Conservation (phyloP, 2,113 vertebrate genomes). For the Elgaria multicarinata region DNA sequence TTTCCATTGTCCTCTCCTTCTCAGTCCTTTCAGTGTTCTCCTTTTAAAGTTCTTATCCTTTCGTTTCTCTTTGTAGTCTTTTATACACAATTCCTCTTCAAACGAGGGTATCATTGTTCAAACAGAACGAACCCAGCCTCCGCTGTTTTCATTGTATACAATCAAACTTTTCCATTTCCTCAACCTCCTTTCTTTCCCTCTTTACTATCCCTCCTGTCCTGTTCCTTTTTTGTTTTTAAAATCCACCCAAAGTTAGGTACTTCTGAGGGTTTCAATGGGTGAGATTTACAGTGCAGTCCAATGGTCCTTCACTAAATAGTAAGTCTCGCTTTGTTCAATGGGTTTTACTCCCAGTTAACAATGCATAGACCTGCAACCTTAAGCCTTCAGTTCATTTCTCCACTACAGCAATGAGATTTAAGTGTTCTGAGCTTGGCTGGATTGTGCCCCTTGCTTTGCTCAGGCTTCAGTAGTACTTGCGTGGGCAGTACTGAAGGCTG, state of each 20-base stretch:
- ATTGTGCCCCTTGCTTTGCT: not conserved
- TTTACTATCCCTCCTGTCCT: not conserved
- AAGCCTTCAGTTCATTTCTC: no score
- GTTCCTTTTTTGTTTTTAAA: not conserved
- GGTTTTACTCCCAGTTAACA: no score
- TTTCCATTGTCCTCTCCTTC: not conserved
- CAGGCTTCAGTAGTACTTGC: no score
- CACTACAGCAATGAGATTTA: not conserved
- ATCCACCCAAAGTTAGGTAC: not conserved
- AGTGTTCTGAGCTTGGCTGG: no score
- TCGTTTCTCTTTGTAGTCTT: not conserved
- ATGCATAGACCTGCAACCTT: not conserved
- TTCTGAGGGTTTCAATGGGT: not conserved
- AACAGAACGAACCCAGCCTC: constrained; percentile 1
- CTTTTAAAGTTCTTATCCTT: not conserved
- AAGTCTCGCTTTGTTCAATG: no score
- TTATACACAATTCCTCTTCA: not conserved
- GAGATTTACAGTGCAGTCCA: not conserved
- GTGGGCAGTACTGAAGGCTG: not conserved
- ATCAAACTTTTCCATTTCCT: constrained; percentile 5
- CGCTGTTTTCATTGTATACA: not conserved
- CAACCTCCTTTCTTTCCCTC: not conserved
- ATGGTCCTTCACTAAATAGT: no score
- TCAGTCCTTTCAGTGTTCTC: not conserved
- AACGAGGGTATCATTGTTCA: accelerated